These are phyloP conservation scores for Luffia ferchaultella DNA, from an alignment of 2,888 invertebrate genomes.

Conservation along the genomic window DNA sequence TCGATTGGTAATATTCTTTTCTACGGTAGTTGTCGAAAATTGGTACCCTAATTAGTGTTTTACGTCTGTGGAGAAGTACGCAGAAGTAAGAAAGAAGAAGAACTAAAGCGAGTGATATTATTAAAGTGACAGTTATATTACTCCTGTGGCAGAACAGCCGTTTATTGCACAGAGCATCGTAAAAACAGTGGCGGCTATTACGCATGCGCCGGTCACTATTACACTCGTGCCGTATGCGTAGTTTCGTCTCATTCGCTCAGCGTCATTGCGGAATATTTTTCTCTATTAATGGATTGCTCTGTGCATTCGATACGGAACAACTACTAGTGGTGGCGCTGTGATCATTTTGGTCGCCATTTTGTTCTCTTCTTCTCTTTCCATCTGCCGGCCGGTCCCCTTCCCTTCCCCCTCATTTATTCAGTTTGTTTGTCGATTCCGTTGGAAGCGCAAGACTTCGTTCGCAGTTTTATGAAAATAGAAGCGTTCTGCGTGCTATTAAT, in stretches of 20 bases:
- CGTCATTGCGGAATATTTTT: constrained; percentile 7
- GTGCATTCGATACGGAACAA: constrained; percentile 3
- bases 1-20: no score
- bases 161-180: constrained; percentile 30
- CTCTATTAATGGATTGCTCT: background rate
- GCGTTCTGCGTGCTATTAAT: no score
- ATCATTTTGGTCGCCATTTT: constrained; percentile 47
- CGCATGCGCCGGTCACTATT: constrained; percentile 13
- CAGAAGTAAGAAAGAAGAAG: constrained; percentile 52
- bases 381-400: background rate
- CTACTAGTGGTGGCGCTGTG: constrained; percentile 30
- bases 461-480: no score
- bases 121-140: constrained; percentile 30
- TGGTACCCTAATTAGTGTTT: constrained; percentile 1
- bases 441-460: constrained; percentile 26
- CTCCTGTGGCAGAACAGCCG: constrained; percentile 25
- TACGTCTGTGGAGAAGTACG: constrained; percentile 9
- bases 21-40: no score
- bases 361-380: constrained; percentile 50
- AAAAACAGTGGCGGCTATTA: constrained; percentile 19
- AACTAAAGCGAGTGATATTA: constrained; percentile 24
- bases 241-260: constrained; percentile 21
- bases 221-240: constrained; percentile 16
- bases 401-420: background rate
- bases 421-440: constrained; percentile 33